Base-by-base conservation (phyloP, 1,140 invertebrate species). In the Drosophila repleta region DNA sequence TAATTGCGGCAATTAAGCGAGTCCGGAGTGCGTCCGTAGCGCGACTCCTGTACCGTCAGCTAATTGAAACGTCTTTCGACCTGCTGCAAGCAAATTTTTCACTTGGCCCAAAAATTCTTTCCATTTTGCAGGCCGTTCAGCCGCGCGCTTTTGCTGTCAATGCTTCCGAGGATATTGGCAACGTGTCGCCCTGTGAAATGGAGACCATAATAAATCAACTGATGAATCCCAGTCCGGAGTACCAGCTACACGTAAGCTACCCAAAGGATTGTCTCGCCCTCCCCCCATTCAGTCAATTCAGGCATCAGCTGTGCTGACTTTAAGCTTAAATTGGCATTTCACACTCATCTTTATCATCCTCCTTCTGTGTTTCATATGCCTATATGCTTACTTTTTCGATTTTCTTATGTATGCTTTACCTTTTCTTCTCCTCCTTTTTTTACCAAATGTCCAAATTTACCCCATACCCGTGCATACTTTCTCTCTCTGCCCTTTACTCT, bases 181-280 rank as follows among this genome's bases (percentile, higher is more conserved):
- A 83, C 61, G 76, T 90, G 48, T 83, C 90, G 52, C 88, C 90
- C 32, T 91, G 88, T 52, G 89, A 91, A 60, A 58, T 91, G 79
- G 90, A 91, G 74, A 75, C 89, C 49, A 61, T 91, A 67, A 84
- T 91, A 85, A 90, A 89, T 83, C 88, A 91, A 57, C 70, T 91
- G 71, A 76, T 89, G 61, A 90, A 90, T 84, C 90, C 90, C 57
- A 90, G 72, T 56, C 74, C 85, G 7, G 90, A 90, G 53, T 90
- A 91, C 65, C 85, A 90, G 76, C 68, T 91, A 72, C 90, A 91
- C 62, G 90, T 91, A 87, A 90, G 90, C 85, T 66, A 74, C 65
- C 35, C 68, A 63, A 18, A 11, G 57, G 64, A 69, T 78, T 66
- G 18, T 11, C 15, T 1, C 1, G 13, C 3, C n/a, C n/a, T 41